Conservation (phyloP, 2,113 vertebrate genomes). For the Ahaetulla prasina region DNA sequence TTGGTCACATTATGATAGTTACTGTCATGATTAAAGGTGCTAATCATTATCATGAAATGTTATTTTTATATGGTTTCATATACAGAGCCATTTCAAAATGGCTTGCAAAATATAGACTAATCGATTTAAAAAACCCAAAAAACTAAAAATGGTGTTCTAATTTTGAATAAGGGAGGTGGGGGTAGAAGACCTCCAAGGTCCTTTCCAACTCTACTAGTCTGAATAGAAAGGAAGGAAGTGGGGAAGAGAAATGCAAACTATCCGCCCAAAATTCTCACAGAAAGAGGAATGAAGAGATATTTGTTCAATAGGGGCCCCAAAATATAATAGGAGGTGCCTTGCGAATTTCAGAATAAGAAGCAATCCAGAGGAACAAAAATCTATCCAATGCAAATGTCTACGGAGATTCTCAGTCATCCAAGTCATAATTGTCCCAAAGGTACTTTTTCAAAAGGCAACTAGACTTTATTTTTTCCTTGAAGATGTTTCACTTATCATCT, state of each 20-base stretch:
- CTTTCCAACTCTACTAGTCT: background rate
- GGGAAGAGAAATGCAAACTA: background rate
- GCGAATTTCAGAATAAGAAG: background rate
- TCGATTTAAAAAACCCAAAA: background rate
- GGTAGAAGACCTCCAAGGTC: background rate
- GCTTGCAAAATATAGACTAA: background rate
- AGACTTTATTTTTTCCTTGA: background rate
- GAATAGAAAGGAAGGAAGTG: background rate
- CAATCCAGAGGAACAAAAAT: background rate
- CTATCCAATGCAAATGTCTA: background rate
- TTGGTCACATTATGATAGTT: slow-evolving; percentile 24
- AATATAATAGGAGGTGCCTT: background rate
- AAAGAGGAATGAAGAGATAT: background rate
- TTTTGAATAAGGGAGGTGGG: background rate
- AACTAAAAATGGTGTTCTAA: background rate
- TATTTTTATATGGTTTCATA: background rate
- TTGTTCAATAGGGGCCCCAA: background rate
- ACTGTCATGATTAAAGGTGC: background rate
- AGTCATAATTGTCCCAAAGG: background rate
- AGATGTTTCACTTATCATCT: background rate
- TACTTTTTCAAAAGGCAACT: background rate
- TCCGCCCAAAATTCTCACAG: background rate
- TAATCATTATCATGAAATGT: background rate
- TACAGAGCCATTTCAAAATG: background rate
- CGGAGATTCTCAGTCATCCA: background rate